phyloP scores from a whole-genome alignment of 2,113 vertebrate species.

The Cynocephalus volans region DNA sequence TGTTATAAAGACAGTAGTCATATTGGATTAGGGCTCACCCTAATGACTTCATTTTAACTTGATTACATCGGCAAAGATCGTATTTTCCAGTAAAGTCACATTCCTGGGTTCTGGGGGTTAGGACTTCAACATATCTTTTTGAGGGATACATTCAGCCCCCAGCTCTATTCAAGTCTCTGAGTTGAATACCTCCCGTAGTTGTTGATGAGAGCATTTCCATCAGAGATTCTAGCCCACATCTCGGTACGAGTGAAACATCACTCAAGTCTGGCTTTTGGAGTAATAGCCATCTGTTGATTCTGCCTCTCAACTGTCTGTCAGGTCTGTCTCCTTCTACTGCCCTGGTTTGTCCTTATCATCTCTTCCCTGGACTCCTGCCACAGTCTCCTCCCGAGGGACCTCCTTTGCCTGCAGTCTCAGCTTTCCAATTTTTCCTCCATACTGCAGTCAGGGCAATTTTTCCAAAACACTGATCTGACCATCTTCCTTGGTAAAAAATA shows the following conservation, averaged over 20 bases:
- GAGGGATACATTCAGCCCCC: neutral
- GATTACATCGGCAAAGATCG: neutral
- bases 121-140: neutral
- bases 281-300: slow-evolving; percentile 58
- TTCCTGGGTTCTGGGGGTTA: neutral
- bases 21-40: neutral
- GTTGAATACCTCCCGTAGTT: neutral
- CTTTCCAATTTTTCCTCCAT: neutral
- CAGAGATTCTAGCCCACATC: slow-evolving; percentile 1
- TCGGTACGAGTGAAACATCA: neutral
- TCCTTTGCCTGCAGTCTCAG: neutral
- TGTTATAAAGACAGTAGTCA: neutral
- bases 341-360: slow-evolving; percentile 5
- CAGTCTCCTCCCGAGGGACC: neutral
- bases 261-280: slow-evolving; percentile 56
- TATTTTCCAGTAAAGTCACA: neutral
- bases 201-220: neutral
- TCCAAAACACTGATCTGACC: neutral
- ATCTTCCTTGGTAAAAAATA: neutral
- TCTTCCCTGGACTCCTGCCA: slow-evolving; percentile 35
- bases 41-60: neutral
- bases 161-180: neutral
- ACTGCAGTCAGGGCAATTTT: neutral
- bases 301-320: slow-evolving; percentile 4
- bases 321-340: slow-evolving; percentile 26